Base-by-base conservation (phyloP, 2,797 vertebrate genomes). In the Xiphorhynchus erythropygius region DNA sequence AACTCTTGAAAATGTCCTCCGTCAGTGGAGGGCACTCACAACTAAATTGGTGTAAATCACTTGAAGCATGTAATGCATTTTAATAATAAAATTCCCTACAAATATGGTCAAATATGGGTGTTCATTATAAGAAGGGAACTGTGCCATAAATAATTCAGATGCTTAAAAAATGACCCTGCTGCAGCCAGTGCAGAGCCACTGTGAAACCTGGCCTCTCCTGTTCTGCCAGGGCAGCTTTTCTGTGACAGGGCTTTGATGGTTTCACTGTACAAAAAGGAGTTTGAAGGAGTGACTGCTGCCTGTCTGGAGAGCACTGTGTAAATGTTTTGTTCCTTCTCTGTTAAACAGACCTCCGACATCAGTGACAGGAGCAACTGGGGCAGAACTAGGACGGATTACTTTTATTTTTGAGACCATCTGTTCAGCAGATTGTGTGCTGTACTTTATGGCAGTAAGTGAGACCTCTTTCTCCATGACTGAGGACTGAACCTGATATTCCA, bases 371-470 rank as follows among this genome's bases (percentile, higher is more conserved):
- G 98, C 98, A 33, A 98, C 98, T 1, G 98, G 97, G 59, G 97
- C 98, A 42, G 99, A 99, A 97, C 98, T 98, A 11, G 99, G 99
- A 84, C 98, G 99, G 87, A 98, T 99, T 96, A 99, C 98, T 13
- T 99, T 99, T 97, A 98, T 99, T 91, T 99, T 99, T 98, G 99
- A 99, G 97, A 99, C 98, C 30, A 95, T 97, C 93, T 99, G 99
- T 95, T 97, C 97, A 2, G 98, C 98, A 2, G 99, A 99, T 96
- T 99, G 99, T 63, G 99, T 99, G 89, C 98, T 99, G 44, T 99
- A 99, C 98, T 99, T 99, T 88, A 99, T 99, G 99, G 99, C 98
- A 98, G 99, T 99, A 97, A 99, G 99, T 96, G 78, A 41, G 74
- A 91, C 71, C 59, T 84, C 22, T 46, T 39, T 50, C 25, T 91